Conservation (phyloP, 1,140 invertebrate species). For the Gonatopus flavifemur region DNA sequence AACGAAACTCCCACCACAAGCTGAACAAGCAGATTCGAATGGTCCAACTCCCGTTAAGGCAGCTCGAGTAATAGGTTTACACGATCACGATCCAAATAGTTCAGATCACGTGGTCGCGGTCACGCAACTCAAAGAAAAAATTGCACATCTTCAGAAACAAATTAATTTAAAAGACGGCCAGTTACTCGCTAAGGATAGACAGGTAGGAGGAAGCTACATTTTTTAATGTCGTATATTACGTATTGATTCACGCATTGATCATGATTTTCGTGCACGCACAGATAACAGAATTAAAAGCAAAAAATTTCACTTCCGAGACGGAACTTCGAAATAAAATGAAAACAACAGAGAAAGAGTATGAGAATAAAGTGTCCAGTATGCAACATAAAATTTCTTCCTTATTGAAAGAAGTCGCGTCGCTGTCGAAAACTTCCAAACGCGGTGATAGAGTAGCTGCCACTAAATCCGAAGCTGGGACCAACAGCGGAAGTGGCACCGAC, state of each 20-base stretch:
- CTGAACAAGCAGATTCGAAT: constrained; percentile 48
- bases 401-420: constrained; percentile 80
- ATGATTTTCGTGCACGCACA: too few species aligned
- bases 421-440: constrained; percentile 79
- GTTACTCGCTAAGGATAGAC: constrained; percentile 86
- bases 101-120: constrained; percentile 93
- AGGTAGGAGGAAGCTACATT: constrained; percentile 64
- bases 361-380: constrained; percentile 76
- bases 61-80: constrained; percentile 50
- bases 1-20: constrained; percentile 63
- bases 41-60: constrained; percentile 57
- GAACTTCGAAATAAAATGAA: constrained; percentile 85
- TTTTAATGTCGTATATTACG: too few species aligned
- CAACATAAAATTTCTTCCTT: constrained; percentile 76
- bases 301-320: constrained; percentile 84
- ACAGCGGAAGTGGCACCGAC: constrained; percentile 75
- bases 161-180: constrained; percentile 82
- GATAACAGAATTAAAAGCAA: constrained; percentile 92
- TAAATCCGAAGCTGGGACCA: constrained; percentile 61
- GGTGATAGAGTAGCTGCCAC: constrained; percentile 56
- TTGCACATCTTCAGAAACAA: constrained; percentile 89
- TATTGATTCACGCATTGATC: too few species aligned
- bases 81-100: constrained; percentile 75
- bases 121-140: constrained; percentile 91
- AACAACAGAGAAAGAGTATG: constrained; percentile 76